Evolutionary conservation across 1,140 invertebrate genomes (phyloP), one percentile per base, ranked within the genome.

Genomic region (Hormaphis cornu): DNA sequence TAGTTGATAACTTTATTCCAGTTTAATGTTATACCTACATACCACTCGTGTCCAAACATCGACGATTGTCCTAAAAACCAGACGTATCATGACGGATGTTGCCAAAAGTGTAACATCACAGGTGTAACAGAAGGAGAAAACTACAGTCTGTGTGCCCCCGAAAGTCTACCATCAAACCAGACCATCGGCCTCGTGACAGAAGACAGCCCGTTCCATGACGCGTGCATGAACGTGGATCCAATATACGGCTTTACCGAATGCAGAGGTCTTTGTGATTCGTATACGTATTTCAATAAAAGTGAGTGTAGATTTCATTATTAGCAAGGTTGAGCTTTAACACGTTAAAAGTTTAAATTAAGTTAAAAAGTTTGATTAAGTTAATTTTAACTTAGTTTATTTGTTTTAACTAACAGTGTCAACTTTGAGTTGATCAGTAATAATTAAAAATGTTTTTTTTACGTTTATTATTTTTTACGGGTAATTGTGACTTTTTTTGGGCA

Each of bases 161-260:
- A 81, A 72, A 76, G 78, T 9, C 73, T 87, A 12, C 75, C 82
- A 2, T 72, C 77, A 16, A 73, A 79, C 0, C 76, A 81, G 53
- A 86, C 86, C 0, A 72, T 85, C 52, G 81, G 82, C 2, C 71
- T 86, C 44, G 73, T 89, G 0, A 76, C 79, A 54, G 74, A 80
- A 24, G 72, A 72, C 4, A 73, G 77, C 40, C 72, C 72, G 0
- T 52, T 70, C n/a, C 82, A 84, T 74, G 86, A 85, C 9, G 58
- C 77, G 1, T 89, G 88, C 74, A 78, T 78, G 44, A 89, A 89
- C 76, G 73, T 77, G 0, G 73, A 82, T 33, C 79, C 81, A 0
- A 77, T 89, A 10, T 59, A 74, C 14, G 82, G 82, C 18, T 82
- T 89, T 70, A 83, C 81, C 7, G 83, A 88, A 74, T 89, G 88